Evolutionary conservation across 2,797 vertebrate genomes (phyloP), one percentile per base, ranked within the genome.

Genomic region (Galagoides demidoff): DNA sequence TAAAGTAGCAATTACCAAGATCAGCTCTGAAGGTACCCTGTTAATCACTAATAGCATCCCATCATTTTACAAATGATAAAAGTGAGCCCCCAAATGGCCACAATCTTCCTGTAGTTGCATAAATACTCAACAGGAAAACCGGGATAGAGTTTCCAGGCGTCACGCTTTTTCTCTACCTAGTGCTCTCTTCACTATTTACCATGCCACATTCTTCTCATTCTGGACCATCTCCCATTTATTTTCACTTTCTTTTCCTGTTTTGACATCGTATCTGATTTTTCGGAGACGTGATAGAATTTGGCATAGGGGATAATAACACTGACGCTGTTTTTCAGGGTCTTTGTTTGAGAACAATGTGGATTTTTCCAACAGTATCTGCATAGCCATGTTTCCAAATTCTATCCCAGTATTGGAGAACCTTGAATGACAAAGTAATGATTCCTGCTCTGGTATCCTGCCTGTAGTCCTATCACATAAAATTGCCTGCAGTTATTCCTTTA

Each of bases 41-140:
- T 31, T 66, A 57, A 43, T 6, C 22, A 76, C 9, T 17, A 64
- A n/a, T 34, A 10, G 5, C n/a, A 66, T 55, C 7, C 39, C 10
- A 37, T 71, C 6, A 61, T 81, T 89, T 90, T 86, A 76, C 3
- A 59, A 25, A 61, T 34, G 57, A 95, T n/a, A 68, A 57, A 39
- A 66, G n/a, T 64, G 29, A 59, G 20, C 19, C 1, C 12, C 64
- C 71, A n/a, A 31, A 92, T 71, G 34, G 7, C 52, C 59, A 5
- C n/a, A 22, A 68, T 37, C 81, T 81, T 90, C 39, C 22, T 82
- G 61, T 85, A 43, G 14, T 5, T 13, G 31, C 31, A 17, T 25
- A 52, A 43, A 81, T 39, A 59, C 3, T 57, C 5, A 5, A 5
- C 13, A 85, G 16, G 31, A 71, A 85, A 88, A 43, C 29, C 1